Evolutionary conservation across 2,888 invertebrate genomes (phyloP), one percentile per base, ranked within the genome.

Genomic region (Meliscaeva auricollis): DNA sequence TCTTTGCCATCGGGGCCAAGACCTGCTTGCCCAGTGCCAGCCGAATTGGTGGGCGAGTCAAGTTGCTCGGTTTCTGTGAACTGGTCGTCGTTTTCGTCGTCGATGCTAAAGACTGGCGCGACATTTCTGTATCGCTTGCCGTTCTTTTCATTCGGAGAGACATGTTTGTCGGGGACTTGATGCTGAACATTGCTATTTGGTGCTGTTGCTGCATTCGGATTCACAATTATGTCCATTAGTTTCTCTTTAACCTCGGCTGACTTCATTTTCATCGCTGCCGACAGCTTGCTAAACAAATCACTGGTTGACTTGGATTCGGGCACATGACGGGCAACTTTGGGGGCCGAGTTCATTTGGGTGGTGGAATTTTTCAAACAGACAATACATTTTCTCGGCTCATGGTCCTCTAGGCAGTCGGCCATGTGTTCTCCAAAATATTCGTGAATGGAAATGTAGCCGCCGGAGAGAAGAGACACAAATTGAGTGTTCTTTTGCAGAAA

Each of bases 401-500:
- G 98, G 91, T 98, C 98, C 88, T 96, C 95, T 68, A 98, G 93
- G 89, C 96, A 96, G 88, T 96, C 95, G 38, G 95, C 94, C 92
- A 97, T 95, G 90, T 96, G 96, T 75, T 96, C 96, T 13, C 96
- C 95, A 90, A 98, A 96, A 89, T 96, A 96, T 88, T 96, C 96
- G 90, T 97, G 97, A 87, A 97, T 95, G 30, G 96, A 95, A 89
- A 94, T 93, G 92, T 98, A 99, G 3, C 99, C 99, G 76, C 98
- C 98, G 87, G 96, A 96, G 20, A 98, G 94, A 92, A 98, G 94
- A 60, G 98, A 97, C 58, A 99, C 97, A 91, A 97, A 98, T 89
- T 96, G 96, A 0, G 97, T 97, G 90, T 97, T 97, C 91, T 97
- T 96, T 92, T 99, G 98, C 58, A 99, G 93, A 92, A 99, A 99